Conservation (phyloP, 2,888 invertebrate genomes). For the Ennomos quercinarius region DNA sequence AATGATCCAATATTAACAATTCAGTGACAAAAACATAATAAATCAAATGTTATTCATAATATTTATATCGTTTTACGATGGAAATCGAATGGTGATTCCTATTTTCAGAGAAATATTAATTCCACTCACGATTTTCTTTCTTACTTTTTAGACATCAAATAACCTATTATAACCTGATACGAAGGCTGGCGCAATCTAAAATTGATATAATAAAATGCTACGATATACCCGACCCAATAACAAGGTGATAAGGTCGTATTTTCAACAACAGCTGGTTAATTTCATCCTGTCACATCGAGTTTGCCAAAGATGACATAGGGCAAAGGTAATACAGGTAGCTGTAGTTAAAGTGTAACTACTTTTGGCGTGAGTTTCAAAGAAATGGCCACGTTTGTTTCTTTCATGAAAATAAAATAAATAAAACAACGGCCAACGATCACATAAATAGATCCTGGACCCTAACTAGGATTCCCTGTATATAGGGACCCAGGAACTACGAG, state of each 20-base stretch:
- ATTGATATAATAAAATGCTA: slow-evolving; percentile 27
- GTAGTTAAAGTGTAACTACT: not conserved
- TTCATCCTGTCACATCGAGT: slow-evolving; percentile 33
- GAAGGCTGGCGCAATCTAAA: slow-evolving; percentile 21
- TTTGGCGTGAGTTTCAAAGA: too few species aligned
- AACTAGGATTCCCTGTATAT: too few species aligned
- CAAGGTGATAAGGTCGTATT: slow-evolving; percentile 25
- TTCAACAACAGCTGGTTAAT: slow-evolving; percentile 13
- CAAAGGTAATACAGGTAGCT: slow-evolving; percentile 12
- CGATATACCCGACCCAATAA: slow-evolving; percentile 22
- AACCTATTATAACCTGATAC: slow-evolving; percentile 35
- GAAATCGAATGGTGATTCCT: too few species aligned
- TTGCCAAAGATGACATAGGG: slow-evolving; percentile 20
- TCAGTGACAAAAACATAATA: too few species aligned
- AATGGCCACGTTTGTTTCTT: not conserved
- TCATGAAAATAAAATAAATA: too few species aligned
- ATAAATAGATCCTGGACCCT: too few species aligned
- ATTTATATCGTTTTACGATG: too few species aligned
- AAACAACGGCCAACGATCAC: too few species aligned
- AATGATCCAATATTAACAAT: too few species aligned
- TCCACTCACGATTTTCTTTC: slow-evolving; percentile 7
- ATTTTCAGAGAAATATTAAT: slow-evolving; percentile 12
- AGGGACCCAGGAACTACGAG: too few species aligned
- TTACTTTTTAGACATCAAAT: slow-evolving; percentile 28
- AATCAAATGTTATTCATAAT: too few species aligned